Percentiles rank a stretch among this genome's conserved stretches.
Conservation (phyloP, 2,888 invertebrate species). For the Diarsia brunnea region DNA sequence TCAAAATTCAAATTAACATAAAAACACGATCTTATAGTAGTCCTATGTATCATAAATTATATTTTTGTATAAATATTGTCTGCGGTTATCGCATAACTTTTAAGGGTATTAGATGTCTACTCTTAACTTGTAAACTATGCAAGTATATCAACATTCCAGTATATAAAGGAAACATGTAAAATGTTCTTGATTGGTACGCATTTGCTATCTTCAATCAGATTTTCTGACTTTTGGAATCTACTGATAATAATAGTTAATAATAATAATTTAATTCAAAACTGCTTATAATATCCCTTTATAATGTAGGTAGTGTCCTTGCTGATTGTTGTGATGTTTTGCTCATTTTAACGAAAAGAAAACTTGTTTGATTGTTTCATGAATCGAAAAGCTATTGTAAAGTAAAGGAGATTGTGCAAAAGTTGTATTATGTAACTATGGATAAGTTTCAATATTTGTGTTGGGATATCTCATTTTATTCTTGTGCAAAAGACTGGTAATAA, state of each 20-base stretch:
- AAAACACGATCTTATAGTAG: conserved; percentile 75
- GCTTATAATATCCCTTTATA: conserved; percentile 29
- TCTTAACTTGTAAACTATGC: conserved; percentile 53
- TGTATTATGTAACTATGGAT: background rate
- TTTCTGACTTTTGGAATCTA: conserved; percentile 58
- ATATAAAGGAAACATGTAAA: conserved; percentile 61
- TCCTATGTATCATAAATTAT: conserved; percentile 81
- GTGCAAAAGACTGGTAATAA: background rate
- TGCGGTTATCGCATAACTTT: conserved; percentile 79
- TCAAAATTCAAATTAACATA: conserved; percentile 78
- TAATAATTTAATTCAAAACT: conserved; percentile 26
- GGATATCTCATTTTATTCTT: background rate
- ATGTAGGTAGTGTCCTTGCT: conserved; percentile 41
- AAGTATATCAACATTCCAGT: conserved; percentile 71
- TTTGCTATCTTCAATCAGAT: conserved; percentile 40
- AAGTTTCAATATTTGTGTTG: background rate
- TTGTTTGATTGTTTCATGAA: conserved; percentile 38
- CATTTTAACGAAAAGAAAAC: conserved; percentile 32
- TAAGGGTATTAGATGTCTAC: conserved; percentile 73
- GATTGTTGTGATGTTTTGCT: conserved; percentile 36
- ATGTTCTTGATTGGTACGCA: conserved; percentile 36
- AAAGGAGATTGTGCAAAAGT: conserved; percentile 9
- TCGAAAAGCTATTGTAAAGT: conserved; percentile 58
- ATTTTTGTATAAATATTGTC: conserved; percentile 89
- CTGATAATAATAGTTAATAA: conserved; percentile 36